phyloP scores from a whole-genome alignment of 2,797 vertebrate genomes.

The Phoxinus dragarum region DNA sequence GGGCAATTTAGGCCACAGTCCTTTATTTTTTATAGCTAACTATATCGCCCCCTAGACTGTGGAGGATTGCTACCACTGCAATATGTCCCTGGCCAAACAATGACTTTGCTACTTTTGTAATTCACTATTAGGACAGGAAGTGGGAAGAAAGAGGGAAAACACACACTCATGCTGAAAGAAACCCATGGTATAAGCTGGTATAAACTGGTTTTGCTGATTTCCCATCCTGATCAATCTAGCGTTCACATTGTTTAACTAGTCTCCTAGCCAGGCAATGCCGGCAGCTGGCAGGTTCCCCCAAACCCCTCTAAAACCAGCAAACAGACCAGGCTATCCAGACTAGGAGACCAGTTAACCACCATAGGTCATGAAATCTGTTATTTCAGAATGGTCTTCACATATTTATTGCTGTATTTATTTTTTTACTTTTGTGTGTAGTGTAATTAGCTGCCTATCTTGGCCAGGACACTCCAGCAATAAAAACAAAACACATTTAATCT shows the following conservation, averaged over 20 bases:
- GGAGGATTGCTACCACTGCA: background rate
- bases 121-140: constrained; percentile 23
- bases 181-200: too few relatives aligned
- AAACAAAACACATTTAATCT: background rate
- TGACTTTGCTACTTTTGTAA: constrained; percentile 24
- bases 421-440: background rate
- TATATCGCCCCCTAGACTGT: background rate
- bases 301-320: background rate
- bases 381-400: background rate
- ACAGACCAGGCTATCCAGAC: background rate
- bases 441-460: background rate
- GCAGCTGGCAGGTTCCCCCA: background rate
- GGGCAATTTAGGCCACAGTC: background rate
- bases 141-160: background rate
- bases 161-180: background rate
- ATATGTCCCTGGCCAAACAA: background rate
- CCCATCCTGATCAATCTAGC: background rate
- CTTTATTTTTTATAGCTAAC: background rate
- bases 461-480: background rate
- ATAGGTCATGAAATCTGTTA: background rate
- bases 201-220: constrained; percentile 3
- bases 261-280: background rate
- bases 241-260: background rate
- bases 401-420: background rate
- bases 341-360: constrained; percentile 38